phyloP scores from a whole-genome alignment of 2,113 vertebrate genomes.

The Porphyrio hochstetteri region DNA sequence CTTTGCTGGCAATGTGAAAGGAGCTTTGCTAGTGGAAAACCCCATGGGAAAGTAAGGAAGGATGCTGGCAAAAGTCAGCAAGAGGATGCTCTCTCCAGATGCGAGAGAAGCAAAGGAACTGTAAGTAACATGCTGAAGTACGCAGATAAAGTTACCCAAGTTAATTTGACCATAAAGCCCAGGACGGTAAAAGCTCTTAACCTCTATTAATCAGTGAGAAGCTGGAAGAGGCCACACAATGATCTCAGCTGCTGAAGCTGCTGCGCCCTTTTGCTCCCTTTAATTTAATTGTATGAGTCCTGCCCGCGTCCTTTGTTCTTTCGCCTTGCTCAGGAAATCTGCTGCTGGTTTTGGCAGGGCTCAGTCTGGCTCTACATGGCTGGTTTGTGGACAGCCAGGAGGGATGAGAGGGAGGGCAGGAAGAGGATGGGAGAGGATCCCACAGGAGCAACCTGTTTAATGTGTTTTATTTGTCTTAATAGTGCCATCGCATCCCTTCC shows the following conservation, averaged over 20 bases:
- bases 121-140: not conserved
- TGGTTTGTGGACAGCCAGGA: slow-evolving; percentile 35
- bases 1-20: not conserved
- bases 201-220: slow-evolving; percentile 5
- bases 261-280: slow-evolving; percentile 35
- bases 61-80: not conserved
- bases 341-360: slow-evolving; percentile 46
- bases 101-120: not conserved
- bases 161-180: not conserved
- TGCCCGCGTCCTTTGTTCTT: slow-evolving; percentile 33
- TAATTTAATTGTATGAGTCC: slow-evolving; percentile 38
- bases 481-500: not conserved
- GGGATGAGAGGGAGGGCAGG: not conserved
- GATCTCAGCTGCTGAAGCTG: slow-evolving; percentile 15
- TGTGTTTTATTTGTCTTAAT: not conserved
- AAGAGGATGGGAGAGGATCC: not conserved
- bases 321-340: not conserved
- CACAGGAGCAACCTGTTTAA: not conserved
- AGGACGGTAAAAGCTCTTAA: not conserved
- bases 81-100: not conserved
- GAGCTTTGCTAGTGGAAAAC: not conserved
- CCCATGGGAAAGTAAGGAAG: not conserved
- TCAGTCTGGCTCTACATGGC: not conserved
- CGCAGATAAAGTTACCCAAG: not conserved
- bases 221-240: not conserved